Base-by-base conservation (phyloP, 1,140 invertebrate species). In the Pollicipes pollicipes region DNA sequence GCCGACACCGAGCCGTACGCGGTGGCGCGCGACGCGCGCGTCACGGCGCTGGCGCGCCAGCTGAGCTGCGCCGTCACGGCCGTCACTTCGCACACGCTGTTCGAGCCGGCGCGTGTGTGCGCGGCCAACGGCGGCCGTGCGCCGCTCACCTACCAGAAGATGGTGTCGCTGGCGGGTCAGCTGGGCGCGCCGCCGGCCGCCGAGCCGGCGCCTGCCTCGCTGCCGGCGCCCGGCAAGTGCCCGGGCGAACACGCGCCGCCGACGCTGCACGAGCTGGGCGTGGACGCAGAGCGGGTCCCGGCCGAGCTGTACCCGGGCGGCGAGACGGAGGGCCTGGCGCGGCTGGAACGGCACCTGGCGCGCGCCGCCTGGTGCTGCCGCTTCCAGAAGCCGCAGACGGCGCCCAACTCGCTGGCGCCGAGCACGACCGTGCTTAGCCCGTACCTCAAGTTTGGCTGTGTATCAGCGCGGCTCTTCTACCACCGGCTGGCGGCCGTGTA, bases 311-410 rank as follows among this genome's bases (percentile, higher is more conserved):
- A 82, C 78, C 81, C 79, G 27, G 88, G 88, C 28, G 88, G 88
- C 68, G 88, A 90, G 81, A 85, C 82, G 3, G 87, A 88, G 80
- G 87, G 83, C 0, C 75, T 89, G 30, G 80, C 80, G 45, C 81
- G 88, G 72, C 78, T 89, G 69, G 78, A 87, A 68, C 77, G 81
- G 64, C 84, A 84, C 66, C 78, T 89, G 74, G 78, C 78, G 66
- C 82, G 83, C 74, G 84, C 87, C 76, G 78, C 84, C 58, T 90
- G 87, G 87, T 84, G 89, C 26, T 85, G 86, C 64, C 84, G 82
- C 72, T 90, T 90, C 83, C 87, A 88, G 74, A 87, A 87, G 75
- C 88, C 88, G 13, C 88, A 88, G 71, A 88, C 88, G 70, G 84
- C 84, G 1, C 86, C 87, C 24, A 88, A 88, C 73, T 88, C 86